A percentile compares a stretch with the other conserved stretches of the same genome.
These are phyloP conservation scores for Panthera leo DNA, from an alignment of 2,113 vertebrate species.

Conservation along the genomic window DNA sequence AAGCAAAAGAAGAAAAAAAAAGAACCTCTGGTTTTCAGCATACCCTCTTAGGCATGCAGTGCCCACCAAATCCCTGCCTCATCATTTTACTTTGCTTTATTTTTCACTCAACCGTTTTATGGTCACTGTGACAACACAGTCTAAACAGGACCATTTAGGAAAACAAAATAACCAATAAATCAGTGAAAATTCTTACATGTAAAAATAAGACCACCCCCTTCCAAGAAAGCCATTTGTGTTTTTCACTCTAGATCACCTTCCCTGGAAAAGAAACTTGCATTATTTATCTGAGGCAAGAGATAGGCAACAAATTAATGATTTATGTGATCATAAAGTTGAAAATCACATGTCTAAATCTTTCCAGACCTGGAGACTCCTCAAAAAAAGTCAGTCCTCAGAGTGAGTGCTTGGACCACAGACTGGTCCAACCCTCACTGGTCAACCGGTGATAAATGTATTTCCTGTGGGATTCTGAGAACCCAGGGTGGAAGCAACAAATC, in stretches of 20 bases:
- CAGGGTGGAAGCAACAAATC: background rate
- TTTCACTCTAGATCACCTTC: background rate
- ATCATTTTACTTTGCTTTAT: background rate
- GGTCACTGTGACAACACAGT: background rate
- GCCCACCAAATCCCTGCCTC: background rate
- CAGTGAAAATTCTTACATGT: background rate
- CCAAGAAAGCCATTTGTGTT: background rate
- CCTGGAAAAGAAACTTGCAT: background rate
- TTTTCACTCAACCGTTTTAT: constrained; percentile 23
- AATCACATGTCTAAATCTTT: background rate
- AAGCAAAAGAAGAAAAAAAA: background rate
- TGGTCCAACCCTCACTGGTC: background rate
- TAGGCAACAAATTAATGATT: background rate
- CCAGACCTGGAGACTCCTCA: background rate
- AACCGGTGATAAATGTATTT: background rate
- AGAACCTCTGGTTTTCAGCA: background rate
- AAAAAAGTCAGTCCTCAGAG: background rate
- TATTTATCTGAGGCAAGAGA: background rate
- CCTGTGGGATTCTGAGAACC: background rate
- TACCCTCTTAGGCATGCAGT: background rate
- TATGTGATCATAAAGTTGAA: background rate
- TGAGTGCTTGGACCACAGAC: background rate
- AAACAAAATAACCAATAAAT: constrained; percentile 40
- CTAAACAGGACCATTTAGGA: background rate
- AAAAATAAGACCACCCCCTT: background rate